These are phyloP conservation scores for Colius striatus DNA, from an alignment of 2,113 vertebrate species.

Conservation along the genomic window DNA sequence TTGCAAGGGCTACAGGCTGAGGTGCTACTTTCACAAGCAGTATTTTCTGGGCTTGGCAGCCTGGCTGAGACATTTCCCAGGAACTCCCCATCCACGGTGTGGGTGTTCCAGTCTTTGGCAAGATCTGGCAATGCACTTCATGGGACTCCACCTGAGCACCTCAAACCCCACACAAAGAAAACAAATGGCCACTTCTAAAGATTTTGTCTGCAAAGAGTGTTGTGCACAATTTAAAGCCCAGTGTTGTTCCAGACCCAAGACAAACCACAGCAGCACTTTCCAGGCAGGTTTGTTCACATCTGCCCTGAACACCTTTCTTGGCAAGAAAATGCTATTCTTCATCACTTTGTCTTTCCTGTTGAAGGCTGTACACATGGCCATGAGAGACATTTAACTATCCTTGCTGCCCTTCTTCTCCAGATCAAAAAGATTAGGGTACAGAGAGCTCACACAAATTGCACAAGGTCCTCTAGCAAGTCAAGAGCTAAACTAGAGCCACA, in stretches of 20 bases:
- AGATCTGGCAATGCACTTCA: background rate
- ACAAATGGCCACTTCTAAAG: background rate
- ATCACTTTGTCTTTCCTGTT: background rate
- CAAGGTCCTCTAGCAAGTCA: background rate
- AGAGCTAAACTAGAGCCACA: background rate
- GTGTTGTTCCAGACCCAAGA: background rate
- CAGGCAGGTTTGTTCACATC: background rate
- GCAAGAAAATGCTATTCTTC: background rate
- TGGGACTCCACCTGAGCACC: background rate
- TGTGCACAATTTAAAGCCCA: background rate
- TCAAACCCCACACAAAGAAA: background rate
- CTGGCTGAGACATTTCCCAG: background rate
- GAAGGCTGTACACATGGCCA: background rate
- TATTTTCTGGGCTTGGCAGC: background rate
- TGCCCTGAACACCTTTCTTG: background rate
- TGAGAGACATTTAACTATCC: background rate
- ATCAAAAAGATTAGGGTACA: background rate
- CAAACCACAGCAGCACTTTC: background rate
- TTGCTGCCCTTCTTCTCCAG: background rate
- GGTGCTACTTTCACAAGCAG: background rate
- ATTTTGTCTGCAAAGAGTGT: background rate
- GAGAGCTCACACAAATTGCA: background rate
- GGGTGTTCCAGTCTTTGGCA: background rate
- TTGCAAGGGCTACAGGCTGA: background rate
- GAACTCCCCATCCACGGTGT: background rate